phyloP scores from a whole-genome alignment of 2,888 invertebrate genomes.

The Amaurobius ferox region DNA sequence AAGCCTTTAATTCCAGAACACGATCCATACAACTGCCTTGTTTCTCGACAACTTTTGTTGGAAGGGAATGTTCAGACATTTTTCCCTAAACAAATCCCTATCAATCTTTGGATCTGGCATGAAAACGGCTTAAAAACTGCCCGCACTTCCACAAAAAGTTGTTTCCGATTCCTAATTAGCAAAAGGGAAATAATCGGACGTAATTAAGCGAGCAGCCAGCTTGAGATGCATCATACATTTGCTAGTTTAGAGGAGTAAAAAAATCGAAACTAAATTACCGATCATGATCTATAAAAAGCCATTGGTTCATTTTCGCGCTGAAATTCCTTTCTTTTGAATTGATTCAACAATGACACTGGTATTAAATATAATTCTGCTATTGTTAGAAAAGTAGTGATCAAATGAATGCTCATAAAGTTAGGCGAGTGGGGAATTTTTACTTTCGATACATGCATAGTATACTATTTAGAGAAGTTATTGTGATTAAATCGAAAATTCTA shows the following conservation, averaged over 20 bases:
- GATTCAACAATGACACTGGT: too few species aligned
- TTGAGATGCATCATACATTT: constrained; percentile 21
- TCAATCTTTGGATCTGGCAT: constrained; percentile 12
- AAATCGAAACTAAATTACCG: constrained; percentile 23
- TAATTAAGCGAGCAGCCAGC: constrained; percentile 54
- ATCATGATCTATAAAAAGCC: constrained; percentile 52
- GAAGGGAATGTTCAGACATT: background rate
- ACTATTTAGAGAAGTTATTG: too few species aligned
- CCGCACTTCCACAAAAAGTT: constrained; percentile 33
- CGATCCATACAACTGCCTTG: background rate
- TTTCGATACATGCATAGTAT: too few species aligned
- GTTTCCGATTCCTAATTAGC: constrained; percentile 60
- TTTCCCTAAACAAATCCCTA: constrained; percentile 12
- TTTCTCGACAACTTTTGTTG: background rate
- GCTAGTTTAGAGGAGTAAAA: background rate
- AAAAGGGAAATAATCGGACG: constrained; percentile 48
- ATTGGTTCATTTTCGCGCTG: constrained; percentile 30
- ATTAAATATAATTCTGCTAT: too few species aligned
- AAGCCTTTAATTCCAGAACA: background rate
- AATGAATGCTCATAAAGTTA: too few species aligned
- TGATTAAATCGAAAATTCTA: too few species aligned
- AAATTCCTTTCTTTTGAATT: too few species aligned
- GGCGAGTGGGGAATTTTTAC: too few species aligned
- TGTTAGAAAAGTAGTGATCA: too few species aligned
- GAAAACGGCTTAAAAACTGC: constrained; percentile 43